Percentiles rank a stretch among this genome's conserved stretches.
phyloP scores from a whole-genome alignment of 1,140 invertebrate species.

The Papilio dardanus region DNA sequence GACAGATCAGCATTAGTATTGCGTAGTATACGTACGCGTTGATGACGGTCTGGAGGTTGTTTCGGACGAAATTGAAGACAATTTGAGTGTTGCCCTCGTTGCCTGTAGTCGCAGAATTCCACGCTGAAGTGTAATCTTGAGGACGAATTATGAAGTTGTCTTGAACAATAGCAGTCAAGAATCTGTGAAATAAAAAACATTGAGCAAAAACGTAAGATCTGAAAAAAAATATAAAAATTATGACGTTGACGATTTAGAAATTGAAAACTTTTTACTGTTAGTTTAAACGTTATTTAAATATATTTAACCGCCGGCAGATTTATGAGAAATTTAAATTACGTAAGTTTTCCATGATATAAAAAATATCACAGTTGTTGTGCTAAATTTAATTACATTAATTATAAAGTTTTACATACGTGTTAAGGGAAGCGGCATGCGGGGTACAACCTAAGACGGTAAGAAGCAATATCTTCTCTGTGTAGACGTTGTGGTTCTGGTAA shows the following conservation, averaged over 20 bases:
- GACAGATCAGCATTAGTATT: not conserved
- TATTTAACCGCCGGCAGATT: not conserved
- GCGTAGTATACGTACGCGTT: constrained; percentile 76
- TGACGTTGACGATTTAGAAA: too few species aligned
- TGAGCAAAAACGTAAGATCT: not conserved
- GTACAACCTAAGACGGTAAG: constrained; percentile 82
- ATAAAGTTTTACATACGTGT: constrained; percentile 70
- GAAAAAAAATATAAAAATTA: too few species aligned
- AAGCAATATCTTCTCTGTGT: constrained; percentile 81
- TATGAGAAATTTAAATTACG: too few species aligned
- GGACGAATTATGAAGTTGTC: constrained; percentile 61
- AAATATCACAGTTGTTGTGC: not conserved
- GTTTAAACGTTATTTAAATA: too few species aligned
- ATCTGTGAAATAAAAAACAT: constrained; percentile 47
- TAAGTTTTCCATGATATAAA: too few species aligned
- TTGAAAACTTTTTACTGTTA: too few species aligned
- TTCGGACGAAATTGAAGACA: constrained; percentile 78
- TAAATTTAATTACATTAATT: too few species aligned
- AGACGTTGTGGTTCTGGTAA: constrained; percentile 76
- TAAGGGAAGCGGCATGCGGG: constrained; percentile 58
- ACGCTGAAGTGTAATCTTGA: constrained; percentile 76
- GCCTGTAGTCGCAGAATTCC: constrained; percentile 71
- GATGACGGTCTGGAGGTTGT: constrained; percentile 66
- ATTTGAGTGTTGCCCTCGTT: constrained; percentile 77
- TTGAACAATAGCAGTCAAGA: constrained; percentile 54